Evolutionary conservation across 2,113 vertebrate species (phyloP).

Genomic region (Lipotes vexillifer): DNA sequence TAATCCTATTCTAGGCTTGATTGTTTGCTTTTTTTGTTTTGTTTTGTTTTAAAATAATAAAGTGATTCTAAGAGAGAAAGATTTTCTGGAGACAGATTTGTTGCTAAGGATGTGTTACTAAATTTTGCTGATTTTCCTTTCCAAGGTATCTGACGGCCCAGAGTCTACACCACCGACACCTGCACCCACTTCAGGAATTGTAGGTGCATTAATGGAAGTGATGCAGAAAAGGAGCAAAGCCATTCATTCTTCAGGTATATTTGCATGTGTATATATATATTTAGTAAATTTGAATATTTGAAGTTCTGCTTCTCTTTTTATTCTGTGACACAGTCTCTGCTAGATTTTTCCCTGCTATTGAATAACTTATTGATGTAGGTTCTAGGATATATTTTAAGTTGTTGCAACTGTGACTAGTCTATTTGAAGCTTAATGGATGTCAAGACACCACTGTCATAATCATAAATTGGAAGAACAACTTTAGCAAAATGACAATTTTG

Average conservation of each 20-base stretch:
- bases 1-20: neutral
- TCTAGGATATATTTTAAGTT: neutral
- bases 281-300: neutral
- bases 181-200: slow-evolving; percentile 91
- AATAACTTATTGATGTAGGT: neutral
- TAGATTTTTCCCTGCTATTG: neutral
- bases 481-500: neutral
- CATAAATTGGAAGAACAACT: neutral
- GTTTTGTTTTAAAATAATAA: neutral
- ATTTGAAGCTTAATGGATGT: neutral
- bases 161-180: slow-evolving; percentile 88
- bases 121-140: slow-evolving; percentile 39
- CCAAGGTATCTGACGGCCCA: slow-evolving; percentile 89
- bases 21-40: neutral
- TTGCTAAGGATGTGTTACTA: slow-evolving; percentile 11
- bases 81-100: neutral
- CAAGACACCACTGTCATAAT: neutral
- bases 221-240: slow-evolving; percentile 99
- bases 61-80: neutral
- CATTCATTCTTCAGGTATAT: slow-evolving; percentile 97
- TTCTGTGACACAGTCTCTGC: neutral
- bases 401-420: neutral
- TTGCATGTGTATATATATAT: neutral
- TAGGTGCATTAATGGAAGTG: slow-evolving; percentile 97
- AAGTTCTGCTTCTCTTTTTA: neutral